These are phyloP conservation scores for Deilephila porcellus DNA, from an alignment of 2,888 invertebrate genomes.

Conservation along the genomic window DNA sequence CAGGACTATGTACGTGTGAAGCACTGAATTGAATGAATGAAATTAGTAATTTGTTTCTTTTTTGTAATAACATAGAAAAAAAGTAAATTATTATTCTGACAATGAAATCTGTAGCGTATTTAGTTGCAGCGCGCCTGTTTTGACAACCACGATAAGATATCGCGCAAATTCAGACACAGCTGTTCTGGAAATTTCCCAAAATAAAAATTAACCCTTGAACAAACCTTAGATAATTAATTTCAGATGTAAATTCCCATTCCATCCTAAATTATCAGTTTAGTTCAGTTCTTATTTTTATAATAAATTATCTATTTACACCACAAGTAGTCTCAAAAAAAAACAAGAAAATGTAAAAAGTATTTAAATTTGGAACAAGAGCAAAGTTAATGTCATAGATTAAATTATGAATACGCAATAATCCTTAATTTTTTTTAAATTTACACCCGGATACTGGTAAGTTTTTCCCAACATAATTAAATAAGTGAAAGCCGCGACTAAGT, in stretches of 20 bases:
- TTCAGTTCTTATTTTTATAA: too few species aligned
- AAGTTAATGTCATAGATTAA: background rate
- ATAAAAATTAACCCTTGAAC: background rate
- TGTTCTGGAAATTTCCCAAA: constrained; percentile 24
- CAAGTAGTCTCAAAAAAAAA: background rate
- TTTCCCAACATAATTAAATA: constrained; percentile 8
- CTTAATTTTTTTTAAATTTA: background rate
- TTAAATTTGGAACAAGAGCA: background rate
- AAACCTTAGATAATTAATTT: constrained; percentile 4
- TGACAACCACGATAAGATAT: constrained; percentile 45
- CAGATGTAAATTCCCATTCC: background rate
- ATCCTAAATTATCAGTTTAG: too few species aligned
- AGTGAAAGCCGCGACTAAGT: constrained; percentile 25
- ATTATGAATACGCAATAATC: background rate
- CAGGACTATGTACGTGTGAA: too few species aligned
- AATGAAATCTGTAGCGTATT: constrained; percentile 2
- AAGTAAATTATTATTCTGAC: background rate
- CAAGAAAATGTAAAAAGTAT: background rate
- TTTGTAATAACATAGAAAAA: background rate
- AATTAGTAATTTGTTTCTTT: background rate
- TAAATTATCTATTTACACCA: background rate
- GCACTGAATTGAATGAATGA: too few species aligned
- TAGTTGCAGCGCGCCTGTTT: constrained; percentile 31
- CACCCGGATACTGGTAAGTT: background rate
- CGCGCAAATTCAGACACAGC: constrained; percentile 25